phyloP scores from a whole-genome alignment of 2,888 invertebrate genomes.

The Ceratothoa steindachneri region DNA sequence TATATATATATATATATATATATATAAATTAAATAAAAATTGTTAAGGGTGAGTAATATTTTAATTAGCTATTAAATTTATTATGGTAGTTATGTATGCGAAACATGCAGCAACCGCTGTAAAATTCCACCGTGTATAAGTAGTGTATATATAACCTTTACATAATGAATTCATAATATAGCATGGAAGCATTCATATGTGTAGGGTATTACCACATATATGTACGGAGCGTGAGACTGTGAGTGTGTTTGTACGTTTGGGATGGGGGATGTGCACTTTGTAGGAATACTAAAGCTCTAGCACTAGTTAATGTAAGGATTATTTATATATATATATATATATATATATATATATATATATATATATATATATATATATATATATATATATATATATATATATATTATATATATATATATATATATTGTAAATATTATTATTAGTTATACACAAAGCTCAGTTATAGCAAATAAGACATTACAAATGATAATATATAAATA shows the following conservation, averaged over 20 bases:
- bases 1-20: constrained; percentile 5
- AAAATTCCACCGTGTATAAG: neutral
- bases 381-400: constrained; percentile 16
- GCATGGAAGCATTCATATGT: no score
- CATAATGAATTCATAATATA: neutral
- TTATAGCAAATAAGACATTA: neutral
- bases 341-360: neutral
- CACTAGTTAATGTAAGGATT: neutral
- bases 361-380: constrained; percentile 7
- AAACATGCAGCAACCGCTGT: no score
- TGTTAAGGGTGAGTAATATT: no score
- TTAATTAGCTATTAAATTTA: no score
- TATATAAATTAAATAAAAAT: no score
- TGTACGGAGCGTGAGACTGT: neutral
- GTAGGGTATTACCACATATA: neutral
- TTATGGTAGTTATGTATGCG: no score
- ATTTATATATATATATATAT: constrained; percentile 6
- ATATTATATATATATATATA: neutral
- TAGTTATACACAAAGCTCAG: neutral
- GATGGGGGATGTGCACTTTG: neutral
- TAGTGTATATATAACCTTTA: neutral
- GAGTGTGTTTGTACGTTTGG: neutral
- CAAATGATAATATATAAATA: neutral
- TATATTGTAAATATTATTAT: neutral
- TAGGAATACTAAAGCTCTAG: neutral